phyloP scores from a whole-genome alignment of 2,888 invertebrate species.

The Limnephilus rhombicus region DNA sequence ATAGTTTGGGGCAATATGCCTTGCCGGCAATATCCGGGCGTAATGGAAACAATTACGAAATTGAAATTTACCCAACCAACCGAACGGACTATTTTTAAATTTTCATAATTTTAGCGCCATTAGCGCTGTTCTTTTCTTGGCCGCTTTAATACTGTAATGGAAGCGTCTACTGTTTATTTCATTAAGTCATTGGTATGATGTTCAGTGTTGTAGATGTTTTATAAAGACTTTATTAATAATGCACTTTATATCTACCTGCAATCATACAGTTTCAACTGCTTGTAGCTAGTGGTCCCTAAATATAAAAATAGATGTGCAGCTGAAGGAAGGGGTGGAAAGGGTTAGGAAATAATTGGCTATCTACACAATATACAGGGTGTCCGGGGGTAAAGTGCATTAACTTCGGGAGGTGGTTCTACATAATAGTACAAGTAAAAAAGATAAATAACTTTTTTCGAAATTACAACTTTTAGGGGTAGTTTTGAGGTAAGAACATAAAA shows the following conservation, averaged over 20 bases:
- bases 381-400: too few relatives aligned
- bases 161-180: neutral
- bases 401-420: too few relatives aligned
- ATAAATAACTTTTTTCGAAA: too few relatives aligned
- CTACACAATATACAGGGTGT: too few relatives aligned
- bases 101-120: constrained; percentile 32
- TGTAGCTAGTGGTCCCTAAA: too few relatives aligned
- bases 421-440: too few relatives aligned
- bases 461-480: too few relatives aligned
- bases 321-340: too few relatives aligned
- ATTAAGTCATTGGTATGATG: neutral
- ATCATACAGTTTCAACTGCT: neutral
- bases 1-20: neutral
- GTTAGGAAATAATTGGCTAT: too few relatives aligned
- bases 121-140: neutral
- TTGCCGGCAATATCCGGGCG: constrained; percentile 45
- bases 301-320: too few relatives aligned
- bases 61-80: constrained; percentile 41
- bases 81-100: constrained; percentile 32
- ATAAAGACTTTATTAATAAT: neutral
- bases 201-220: neutral
- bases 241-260: too few relatives aligned
- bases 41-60: constrained; percentile 57
- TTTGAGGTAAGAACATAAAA: too few relatives aligned
- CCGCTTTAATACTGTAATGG: neutral